Evolutionary conservation across 2,888 invertebrate genomes (phyloP).

Genomic region (Catocala sponsa): DNA sequence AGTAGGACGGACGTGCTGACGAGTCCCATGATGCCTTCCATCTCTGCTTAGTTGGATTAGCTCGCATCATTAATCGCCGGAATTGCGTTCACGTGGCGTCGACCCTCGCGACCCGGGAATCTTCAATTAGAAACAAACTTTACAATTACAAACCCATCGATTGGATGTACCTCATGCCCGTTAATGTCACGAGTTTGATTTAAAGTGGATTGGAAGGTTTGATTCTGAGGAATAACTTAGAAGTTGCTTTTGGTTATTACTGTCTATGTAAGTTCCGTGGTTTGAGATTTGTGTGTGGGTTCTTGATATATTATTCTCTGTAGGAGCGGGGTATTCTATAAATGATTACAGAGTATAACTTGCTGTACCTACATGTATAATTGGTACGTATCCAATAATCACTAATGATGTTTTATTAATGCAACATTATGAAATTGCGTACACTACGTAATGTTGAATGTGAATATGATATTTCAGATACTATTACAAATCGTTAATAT

Average conservation of each 20-base stretch:
- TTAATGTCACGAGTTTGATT: slow-evolving; percentile 54
- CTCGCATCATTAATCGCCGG: slow-evolving; percentile 84
- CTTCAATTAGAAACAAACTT: slow-evolving; percentile 83
- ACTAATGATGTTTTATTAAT: not conserved
- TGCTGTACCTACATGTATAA: not conserved
- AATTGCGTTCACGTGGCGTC: slow-evolving; percentile 77
- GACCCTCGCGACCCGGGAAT: slow-evolving; percentile 66
- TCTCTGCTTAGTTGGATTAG: slow-evolving; percentile 83
- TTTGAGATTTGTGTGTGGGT: slow-evolving; percentile 5
- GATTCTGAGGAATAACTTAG: slow-evolving; percentile 37
- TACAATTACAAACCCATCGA: slow-evolving; percentile 78
- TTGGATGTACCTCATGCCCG: slow-evolving; percentile 52
- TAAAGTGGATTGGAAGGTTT: slow-evolving; percentile 38
- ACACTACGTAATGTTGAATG: too few relatives aligned
- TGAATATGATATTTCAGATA: too few relatives aligned
- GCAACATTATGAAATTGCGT: too few relatives aligned
- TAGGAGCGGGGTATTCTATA: not conserved
- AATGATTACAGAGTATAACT: not conserved
- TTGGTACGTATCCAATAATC: not conserved
- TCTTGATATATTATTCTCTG: slow-evolving; percentile 4
- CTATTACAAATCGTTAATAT: too few relatives aligned
- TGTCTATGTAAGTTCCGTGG: slow-evolving; percentile 7
- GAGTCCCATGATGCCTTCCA: slow-evolving; percentile 71
- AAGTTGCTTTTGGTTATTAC: slow-evolving; percentile 18
- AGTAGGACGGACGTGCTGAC: slow-evolving; percentile 68